phyloP scores from a whole-genome alignment of 2,888 invertebrate species.

The Leucoma salicis region DNA sequence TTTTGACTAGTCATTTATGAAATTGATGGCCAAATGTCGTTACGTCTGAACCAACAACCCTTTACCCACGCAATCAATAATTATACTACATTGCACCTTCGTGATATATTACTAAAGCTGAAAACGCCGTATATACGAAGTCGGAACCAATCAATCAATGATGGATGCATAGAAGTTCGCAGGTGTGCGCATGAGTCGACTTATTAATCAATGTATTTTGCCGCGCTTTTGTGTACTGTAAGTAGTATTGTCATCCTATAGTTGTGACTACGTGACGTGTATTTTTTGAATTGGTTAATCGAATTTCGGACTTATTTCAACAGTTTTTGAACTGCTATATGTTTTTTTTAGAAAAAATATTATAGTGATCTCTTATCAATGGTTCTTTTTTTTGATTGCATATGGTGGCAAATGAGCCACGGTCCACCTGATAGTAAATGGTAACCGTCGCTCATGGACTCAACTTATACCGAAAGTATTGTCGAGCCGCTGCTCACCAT shows the following conservation, averaged over 20 bases:
- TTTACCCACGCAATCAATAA: conserved; percentile 14
- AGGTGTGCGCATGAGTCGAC: conserved; percentile 75
- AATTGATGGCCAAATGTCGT: conserved; percentile 30
- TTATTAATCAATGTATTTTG: conserved; percentile 52
- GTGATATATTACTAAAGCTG: conserved; percentile 1
- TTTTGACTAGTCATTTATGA: conserved; percentile 20
- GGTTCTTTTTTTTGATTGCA: too few relatives aligned
- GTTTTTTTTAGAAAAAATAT: too few relatives aligned
- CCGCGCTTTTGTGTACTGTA: conserved; percentile 35
- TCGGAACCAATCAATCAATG: conserved; percentile 70
- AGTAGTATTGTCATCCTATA: conserved; percentile 50
- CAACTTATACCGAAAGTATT: too few relatives aligned
- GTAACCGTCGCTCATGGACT: too few relatives aligned
- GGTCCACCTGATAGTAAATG: too few relatives aligned
- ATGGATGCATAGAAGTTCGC: conserved; percentile 70
- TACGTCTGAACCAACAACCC: conserved; percentile 18
- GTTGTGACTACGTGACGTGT: conserved; percentile 25
- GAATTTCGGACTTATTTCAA: conserved; percentile 9
- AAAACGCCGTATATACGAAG: conserved; percentile 18
- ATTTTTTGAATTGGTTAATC: not conserved
- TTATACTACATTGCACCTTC: conserved; percentile 2
- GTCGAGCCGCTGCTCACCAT: too few relatives aligned
- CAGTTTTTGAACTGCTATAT: too few relatives aligned
- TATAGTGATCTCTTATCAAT: too few relatives aligned
- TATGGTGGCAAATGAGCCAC: too few relatives aligned